Base-by-base conservation (phyloP, 2,113 vertebrate species). In the Melanostigma gelatinosum region DNA sequence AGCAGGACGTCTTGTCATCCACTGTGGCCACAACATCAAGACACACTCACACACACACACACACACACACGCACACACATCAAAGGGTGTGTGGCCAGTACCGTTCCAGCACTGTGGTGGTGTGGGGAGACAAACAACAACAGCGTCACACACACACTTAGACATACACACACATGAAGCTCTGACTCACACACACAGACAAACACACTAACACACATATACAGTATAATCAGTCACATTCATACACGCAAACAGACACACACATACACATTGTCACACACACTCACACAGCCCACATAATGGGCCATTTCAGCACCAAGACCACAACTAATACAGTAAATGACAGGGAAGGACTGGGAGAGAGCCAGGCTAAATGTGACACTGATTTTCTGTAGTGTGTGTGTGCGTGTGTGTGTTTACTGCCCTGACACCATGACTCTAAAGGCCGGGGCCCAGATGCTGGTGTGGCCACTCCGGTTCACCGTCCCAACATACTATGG, bases 311-410 rank as follows among this genome's bases (percentile, higher is more conserved):
- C 91, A 93, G 91, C 91, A 91, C 91, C 22, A 52, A 87, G 89
- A 92, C 92, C 91, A 93, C 92, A 93, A 89, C 92, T 92, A 92
- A 93, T 93, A 88, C 90, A 89, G 87, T 87, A 88, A 93, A 93
- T 92, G 90, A 93, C 85, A 92, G 89, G 80, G 91, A 18, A 87
- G 85, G 70, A 82, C 85, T 89, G 88, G 82, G 89, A 84, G 36
- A 82, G 63, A 65, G 87, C 83, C 85, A 86, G 80, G 69, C 85
- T 90, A 89, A 93, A 91, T 90, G 90, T 81, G 85, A 89, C 91
- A 87, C 87, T 87, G 87, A 90, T 92, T 91, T 88, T 88, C 86
- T 90, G 63, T 44, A 70, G 91, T 58, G 73, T 80, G 75, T 72
- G 61, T 70, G 73, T 52, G 63, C 57, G 62, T 76, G 66, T 62